Evolutionary conservation across 2,797 vertebrate species (phyloP).

Genomic region (Enteromius anoplus): DNA sequence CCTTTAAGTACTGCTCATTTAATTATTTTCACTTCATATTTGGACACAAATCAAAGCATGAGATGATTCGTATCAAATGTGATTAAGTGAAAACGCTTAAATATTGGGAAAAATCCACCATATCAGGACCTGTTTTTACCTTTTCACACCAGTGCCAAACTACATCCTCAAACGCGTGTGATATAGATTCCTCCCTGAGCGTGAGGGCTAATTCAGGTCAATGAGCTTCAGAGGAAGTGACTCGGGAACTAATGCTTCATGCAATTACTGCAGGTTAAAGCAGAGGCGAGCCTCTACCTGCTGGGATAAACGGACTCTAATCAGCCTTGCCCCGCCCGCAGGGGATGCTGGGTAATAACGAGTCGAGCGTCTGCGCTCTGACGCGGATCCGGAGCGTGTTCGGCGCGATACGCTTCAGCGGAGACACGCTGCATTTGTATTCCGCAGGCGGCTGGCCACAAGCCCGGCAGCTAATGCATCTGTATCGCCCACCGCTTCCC

Average conservation of each 20-base stretch:
- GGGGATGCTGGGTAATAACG: slow-evolving; percentile 51
- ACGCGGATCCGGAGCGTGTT: background rate
- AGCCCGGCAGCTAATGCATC: slow-evolving; percentile 32
- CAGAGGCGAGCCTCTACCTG: slow-evolving; percentile 42
- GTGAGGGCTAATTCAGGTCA: slow-evolving; percentile 8
- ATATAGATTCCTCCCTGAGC: background rate
- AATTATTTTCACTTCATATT: background rate
- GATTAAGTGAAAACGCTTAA: too few species aligned
- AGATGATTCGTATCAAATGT: background rate
- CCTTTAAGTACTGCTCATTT: background rate
- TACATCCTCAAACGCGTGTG: background rate
- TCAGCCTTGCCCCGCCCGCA: slow-evolving; percentile 49
- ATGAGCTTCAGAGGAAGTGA: slow-evolving; percentile 40
- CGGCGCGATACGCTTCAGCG: background rate
- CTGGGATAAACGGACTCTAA: slow-evolving; percentile 59
- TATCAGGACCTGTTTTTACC: background rate
- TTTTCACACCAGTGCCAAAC: background rate
- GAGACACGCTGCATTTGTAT: slow-evolving; percentile 45
- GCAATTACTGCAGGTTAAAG: slow-evolving; percentile 53
- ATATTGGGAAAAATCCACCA: too few species aligned
- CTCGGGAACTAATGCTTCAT: slow-evolving; percentile 41
- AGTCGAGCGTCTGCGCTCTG: background rate
- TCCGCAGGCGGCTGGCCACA: slow-evolving; percentile 31
- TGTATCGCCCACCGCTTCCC: slow-evolving; percentile 26
- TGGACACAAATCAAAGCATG: background rate